A percentile compares a stretch with the other conserved stretches of the same genome.
Conservation (phyloP, 2,113 vertebrate genomes). For the zebrafish (Danio rerio) region GRCz12tu NC_133187.1:36797501-36798000, state of each 20-base stretch:
- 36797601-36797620: slow-evolving; percentile 77
- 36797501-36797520: slow-evolving; percentile 70
- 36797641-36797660: slow-evolving; percentile 76
- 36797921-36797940: slow-evolving; percentile 99
- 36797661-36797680: slow-evolving; percentile 85
- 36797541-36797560: slow-evolving; percentile 60
- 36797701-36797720: slow-evolving; percentile 99
- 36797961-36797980: slow-evolving; percentile 99
- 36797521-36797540: slow-evolving; percentile 56
- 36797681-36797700: slow-evolving; percentile 99
- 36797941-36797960: slow-evolving; percentile 99
- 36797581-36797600: slow-evolving; percentile 59
- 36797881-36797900: slow-evolving; percentile 99
- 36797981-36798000: slow-evolving; percentile 92
- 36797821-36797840: slow-evolving; percentile 84
- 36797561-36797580: slow-evolving; percentile 61
- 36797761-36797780: slow-evolving; percentile 91
- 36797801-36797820: slow-evolving; percentile 91
- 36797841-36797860: slow-evolving; percentile 92
- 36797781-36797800: slow-evolving; percentile 79
- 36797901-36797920: slow-evolving; percentile 99
- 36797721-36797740: slow-evolving; percentile 83
- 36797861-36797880: slow-evolving; percentile 95
- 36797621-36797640: slow-evolving; percentile 81
- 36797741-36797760: slow-evolving; percentile 77